A percentile compares a stretch with the other conserved stretches of the same genome.
Evolutionary conservation across 92 coral and sea anemone species (phyloP).

Genomic region (Paragorgia papillata): DNA sequence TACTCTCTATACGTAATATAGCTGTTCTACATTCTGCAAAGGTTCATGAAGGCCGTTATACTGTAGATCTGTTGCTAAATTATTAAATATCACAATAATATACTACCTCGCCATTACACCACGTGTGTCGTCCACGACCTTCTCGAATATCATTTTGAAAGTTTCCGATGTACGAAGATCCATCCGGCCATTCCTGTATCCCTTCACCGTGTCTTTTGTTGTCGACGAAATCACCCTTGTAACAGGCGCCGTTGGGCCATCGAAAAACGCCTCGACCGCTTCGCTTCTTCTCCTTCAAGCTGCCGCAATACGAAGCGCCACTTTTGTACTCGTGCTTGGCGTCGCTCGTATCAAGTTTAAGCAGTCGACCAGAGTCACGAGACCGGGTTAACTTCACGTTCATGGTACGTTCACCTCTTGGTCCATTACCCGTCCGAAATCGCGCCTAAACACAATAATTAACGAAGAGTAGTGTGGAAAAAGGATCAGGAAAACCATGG

Average conservation of each 20-base stretch:
- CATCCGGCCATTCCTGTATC: conserved; percentile 89
- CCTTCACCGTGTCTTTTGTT: conserved; percentile 90
- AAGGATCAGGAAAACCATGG: neutral
- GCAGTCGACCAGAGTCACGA: conserved; percentile 55
- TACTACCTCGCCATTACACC: conserved; percentile 89
- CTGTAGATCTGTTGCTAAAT: too few species aligned
- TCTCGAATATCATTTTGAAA: conserved; percentile 80
- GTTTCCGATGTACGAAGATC: conserved; percentile 77
- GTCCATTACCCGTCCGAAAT: neutral
- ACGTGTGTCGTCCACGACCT: conserved; percentile 79
- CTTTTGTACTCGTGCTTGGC: conserved; percentile 76
- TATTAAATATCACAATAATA: conserved; percentile 24
- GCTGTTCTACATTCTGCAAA: too few species aligned
- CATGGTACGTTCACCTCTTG: too few species aligned
- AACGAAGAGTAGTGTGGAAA: too few species aligned
- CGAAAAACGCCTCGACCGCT: conserved; percentile 84
- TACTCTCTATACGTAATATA: too few species aligned
- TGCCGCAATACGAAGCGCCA: conserved; percentile 87
- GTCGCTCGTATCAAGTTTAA: conserved; percentile 84
- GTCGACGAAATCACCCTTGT: conserved; percentile 89
- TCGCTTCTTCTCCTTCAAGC: conserved; percentile 78
- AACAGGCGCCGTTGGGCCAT: conserved; percentile 98
- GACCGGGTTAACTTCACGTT: neutral
- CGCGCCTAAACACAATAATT: neutral
- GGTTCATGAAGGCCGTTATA: too few species aligned